Conservation (phyloP, 2,797 vertebrate species). For the Poeciliopsis turneri region DNA sequence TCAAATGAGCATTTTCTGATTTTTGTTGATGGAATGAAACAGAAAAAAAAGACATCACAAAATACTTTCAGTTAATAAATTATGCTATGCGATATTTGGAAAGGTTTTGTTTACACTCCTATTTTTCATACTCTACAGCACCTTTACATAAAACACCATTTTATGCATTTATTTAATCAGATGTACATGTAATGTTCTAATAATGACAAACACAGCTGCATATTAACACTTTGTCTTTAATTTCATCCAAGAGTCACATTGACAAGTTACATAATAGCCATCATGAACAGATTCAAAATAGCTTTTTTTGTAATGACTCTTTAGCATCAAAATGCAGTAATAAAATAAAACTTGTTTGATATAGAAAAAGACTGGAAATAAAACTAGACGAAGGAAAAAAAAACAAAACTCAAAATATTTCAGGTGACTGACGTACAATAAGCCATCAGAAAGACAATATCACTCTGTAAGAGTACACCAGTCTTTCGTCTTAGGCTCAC, state of each 20-base stretch:
- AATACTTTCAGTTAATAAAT: background rate
- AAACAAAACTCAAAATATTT: slow-evolving; percentile 45
- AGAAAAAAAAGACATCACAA: background rate
- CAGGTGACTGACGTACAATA: slow-evolving; percentile 44
- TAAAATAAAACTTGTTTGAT: slow-evolving; percentile 76
- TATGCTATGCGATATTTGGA: background rate
- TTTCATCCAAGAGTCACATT: slow-evolving; percentile 82
- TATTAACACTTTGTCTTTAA: slow-evolving; percentile 66
- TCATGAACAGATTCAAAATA: slow-evolving; percentile 79
- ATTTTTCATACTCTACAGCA: background rate
- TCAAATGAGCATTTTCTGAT: background rate
- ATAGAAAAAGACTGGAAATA: slow-evolving; percentile 63
- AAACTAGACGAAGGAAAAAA: slow-evolving; percentile 51
- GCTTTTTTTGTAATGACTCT: slow-evolving; percentile 79
- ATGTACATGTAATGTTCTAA: background rate
- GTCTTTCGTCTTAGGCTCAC: slow-evolving; percentile 82
- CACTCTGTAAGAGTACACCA: slow-evolving; percentile 66
- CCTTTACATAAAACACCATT: background rate
- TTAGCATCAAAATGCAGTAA: slow-evolving; percentile 77
- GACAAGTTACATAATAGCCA: slow-evolving; percentile 84
- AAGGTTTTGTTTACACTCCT: background rate
- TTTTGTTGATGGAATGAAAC: background rate
- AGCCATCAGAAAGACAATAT: slow-evolving; percentile 82
- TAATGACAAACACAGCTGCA: slow-evolving; percentile 1
- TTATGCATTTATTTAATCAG: background rate